Conservation (phyloP, 2,113 vertebrate species). For the Apteryx owenii region DNA sequence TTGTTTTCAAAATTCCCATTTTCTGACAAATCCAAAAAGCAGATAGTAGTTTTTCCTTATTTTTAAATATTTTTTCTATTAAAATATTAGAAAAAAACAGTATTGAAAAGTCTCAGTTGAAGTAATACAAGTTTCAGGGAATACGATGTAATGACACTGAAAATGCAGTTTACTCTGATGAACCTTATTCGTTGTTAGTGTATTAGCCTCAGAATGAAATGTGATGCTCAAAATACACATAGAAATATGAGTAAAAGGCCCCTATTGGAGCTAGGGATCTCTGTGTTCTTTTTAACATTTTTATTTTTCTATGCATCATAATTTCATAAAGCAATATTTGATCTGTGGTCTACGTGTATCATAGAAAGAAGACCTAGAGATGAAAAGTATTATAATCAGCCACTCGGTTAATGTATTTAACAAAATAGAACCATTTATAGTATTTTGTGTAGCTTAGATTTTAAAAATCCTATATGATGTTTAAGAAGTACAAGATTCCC, state of each 20-base stretch:
- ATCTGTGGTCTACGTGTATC: neutral
- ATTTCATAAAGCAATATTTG: neutral
- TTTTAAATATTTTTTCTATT: neutral
- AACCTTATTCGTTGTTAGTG: neutral
- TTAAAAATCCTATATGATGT: neutral
- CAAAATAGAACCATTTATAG: neutral
- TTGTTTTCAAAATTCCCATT: neutral
- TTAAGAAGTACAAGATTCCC: neutral
- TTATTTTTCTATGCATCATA: neutral
- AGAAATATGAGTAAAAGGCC: neutral
- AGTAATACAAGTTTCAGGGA: neutral
- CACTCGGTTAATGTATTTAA: neutral
- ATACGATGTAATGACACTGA: neutral
- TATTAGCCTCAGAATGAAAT: neutral
- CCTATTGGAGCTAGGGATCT: neutral
- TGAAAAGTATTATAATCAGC: neutral
- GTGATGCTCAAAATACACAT: neutral
- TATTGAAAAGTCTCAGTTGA: neutral
- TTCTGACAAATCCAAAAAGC: neutral
- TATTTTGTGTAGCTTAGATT: neutral
- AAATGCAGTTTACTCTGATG: neutral
- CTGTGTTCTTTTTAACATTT: neutral
- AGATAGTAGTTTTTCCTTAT: neutral
- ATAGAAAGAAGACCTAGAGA: neutral
- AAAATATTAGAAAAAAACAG: neutral